Conservation (phyloP, 2,797 vertebrate species). For the Simalia tracyae region DNA sequence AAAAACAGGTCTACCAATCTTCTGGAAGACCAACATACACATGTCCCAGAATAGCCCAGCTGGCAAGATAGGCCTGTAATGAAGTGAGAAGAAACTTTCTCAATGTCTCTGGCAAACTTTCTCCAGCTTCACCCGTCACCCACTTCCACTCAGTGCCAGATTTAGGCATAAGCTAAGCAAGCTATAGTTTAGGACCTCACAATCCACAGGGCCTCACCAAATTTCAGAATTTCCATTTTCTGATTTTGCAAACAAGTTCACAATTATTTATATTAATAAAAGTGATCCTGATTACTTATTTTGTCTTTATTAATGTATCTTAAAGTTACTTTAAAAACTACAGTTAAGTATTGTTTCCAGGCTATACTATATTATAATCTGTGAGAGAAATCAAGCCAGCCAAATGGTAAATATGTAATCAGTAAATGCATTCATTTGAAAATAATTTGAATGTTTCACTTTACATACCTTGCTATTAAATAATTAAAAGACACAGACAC, state of each 20-base stretch:
- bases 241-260: not conserved
- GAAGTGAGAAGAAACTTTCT: not conserved
- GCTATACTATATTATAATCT: not conserved
- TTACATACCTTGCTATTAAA: not conserved
- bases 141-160: not conserved
- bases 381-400: not conserved
- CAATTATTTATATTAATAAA: not conserved
- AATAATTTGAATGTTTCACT: not conserved
- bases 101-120: no score
- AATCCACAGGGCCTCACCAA: not conserved
- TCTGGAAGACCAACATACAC: not conserved
- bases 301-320: not conserved
- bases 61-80: not conserved
- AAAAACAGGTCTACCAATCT: not conserved
- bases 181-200: not conserved
- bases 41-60: not conserved
- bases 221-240: not conserved
- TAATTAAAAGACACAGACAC: not conserved
- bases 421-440: not conserved
- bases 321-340: not conserved
- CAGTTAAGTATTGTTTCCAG: not conserved
- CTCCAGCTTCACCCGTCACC: no score
- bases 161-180: not conserved
- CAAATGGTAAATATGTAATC: not conserved
- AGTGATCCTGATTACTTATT: not conserved